A percentile compares a stretch with the other conserved stretches of the same genome.
These are phyloP conservation scores for Platyscapa corneri DNA, from an alignment of 1,140 invertebrate genomes.

Conservation along the genomic window DNA sequence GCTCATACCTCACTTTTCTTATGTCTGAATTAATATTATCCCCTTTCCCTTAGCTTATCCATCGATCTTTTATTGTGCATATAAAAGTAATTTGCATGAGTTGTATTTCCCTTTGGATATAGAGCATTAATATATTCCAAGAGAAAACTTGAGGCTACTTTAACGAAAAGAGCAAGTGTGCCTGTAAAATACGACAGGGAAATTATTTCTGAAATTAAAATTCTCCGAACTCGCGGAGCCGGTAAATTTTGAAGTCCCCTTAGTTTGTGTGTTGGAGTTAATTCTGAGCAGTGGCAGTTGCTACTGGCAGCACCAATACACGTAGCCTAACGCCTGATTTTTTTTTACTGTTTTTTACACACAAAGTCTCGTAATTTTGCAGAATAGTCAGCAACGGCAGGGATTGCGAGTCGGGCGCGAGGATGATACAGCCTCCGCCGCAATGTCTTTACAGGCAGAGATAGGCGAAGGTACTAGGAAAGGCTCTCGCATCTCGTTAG, in stretches of 20 bases:
- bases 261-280: not conserved
- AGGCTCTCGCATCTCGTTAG: slow-evolving; percentile 36
- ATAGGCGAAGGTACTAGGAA: not conserved
- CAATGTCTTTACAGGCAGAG: slow-evolving; percentile 3
- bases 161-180: not conserved
- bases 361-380: not conserved
- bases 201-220: slow-evolving; percentile 8
- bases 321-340: no score
- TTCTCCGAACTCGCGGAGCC: not conserved
- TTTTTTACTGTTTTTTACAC: not conserved
- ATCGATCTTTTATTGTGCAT: not conserved
- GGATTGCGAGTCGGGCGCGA: no score
- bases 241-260: not conserved
- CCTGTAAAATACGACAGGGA: not conserved
- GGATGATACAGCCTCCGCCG: not conserved
- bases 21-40: not conserved
- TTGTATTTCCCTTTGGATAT: not conserved
- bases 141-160: not conserved
- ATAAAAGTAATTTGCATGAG: slow-evolving; percentile 11
- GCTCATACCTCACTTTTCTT: not conserved
- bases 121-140: not conserved
- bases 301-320: not conserved
- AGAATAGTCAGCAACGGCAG: no score
- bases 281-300: not conserved
- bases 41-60: not conserved